A percentile compares a stretch with the other conserved stretches of the same genome.
Evolutionary conservation across 2,888 invertebrate genomes (phyloP).

Genomic region (Cephus rjabovi): DNA sequence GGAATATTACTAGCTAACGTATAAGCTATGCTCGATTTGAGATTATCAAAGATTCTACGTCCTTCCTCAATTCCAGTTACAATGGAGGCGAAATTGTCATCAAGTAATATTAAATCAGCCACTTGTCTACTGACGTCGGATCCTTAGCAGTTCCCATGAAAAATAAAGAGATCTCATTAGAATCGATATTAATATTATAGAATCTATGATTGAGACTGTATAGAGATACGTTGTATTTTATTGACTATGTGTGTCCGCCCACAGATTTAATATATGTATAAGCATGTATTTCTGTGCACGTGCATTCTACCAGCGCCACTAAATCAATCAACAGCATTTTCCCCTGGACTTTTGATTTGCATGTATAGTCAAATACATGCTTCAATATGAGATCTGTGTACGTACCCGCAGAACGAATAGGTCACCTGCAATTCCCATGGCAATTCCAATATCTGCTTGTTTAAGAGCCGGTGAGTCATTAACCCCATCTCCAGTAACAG

Average conservation of each 20-base stretch:
- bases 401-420: background rate
- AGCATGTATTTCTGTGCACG: too few species aligned
- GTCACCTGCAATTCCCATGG: conserved; percentile 88
- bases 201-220: conserved; percentile 43
- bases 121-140: conserved; percentile 69
- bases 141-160: conserved; percentile 60
- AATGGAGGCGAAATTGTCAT: conserved; percentile 74
- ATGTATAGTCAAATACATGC: too few species aligned
- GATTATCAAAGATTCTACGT: conserved; percentile 70
- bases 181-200: background rate
- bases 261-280: too few species aligned
- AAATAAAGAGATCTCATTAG: background rate
- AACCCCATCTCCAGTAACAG: conserved; percentile 95
- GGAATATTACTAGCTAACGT: conserved; percentile 72
- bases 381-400: too few species aligned
- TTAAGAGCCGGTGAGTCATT: conserved; percentile 99
- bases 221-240: background rate
- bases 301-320: too few species aligned
- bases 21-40: conserved; percentile 73
- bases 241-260: too few species aligned
- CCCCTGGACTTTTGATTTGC: too few species aligned
- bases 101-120: conserved; percentile 73
- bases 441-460: conserved; percentile 96
- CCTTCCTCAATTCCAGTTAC: conserved; percentile 73
- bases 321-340: too few species aligned